Evolutionary conservation across 2,113 vertebrate genomes (phyloP), one percentile per base, ranked within the genome.

Genomic region (Perca schrenkii): DNA sequence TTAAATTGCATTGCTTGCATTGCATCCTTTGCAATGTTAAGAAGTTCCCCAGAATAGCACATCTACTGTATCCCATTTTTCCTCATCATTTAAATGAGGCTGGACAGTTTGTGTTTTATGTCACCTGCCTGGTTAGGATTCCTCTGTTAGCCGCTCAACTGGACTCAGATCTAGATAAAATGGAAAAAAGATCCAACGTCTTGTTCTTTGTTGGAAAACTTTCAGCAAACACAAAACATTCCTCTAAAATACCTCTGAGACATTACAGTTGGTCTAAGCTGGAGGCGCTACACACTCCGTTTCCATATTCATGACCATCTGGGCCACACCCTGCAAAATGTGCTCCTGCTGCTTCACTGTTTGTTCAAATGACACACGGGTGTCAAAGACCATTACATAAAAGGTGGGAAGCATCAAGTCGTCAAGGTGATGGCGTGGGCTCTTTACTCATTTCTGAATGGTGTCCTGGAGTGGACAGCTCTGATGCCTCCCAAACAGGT

Each of bases 291-390:
- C 68, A 77, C 53, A 66, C 34, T 21, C 53, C 0, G 17, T 58
- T 85, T 92, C 77, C 93, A 94, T 94, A 94, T 94, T 94, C 91
- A 94, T 93, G 87, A 82, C 93, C 93, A 94, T 92, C 93, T 92
- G 93, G 81, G 73, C 89, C 87, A 89, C 92, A 89, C 90, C 93
- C 78, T 71, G 71, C 72, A 80, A 80, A 82, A 72, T 69, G 84
- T 71, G 62, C 75, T 85, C 88, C 89, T 75, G 85, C 89, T 92
- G 92, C 84, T 91, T 66, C 82, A 36, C 86, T 71, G 90, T 89
- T 91, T 84, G 77, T 49, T 83, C 74, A 84, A 72, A 83, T 78
- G 82, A 90, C 91, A 89, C 77, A 46, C 19, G 15, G 54, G 64
- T 91, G 88, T 91, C 87, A 91, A 73, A 89, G 76, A 77, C 78